Evolutionary conservation across 2,797 vertebrate genomes (phyloP).

Genomic region (Kryptolebias ocellatus): DNA sequence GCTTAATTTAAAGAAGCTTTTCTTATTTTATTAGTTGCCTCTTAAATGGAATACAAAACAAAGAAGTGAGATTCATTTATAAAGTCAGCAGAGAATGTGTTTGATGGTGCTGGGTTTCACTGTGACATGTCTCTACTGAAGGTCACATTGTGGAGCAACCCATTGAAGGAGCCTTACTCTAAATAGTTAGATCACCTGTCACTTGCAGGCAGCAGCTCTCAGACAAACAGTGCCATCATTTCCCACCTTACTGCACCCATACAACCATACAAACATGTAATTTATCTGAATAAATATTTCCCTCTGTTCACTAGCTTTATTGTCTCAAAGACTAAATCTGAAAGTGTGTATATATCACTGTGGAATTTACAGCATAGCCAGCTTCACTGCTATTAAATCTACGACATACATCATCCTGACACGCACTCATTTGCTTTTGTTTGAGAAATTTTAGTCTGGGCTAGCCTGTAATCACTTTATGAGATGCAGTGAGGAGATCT

Average conservation of each 20-base stretch:
- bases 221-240: conserved; percentile 48
- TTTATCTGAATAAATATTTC: not conserved
- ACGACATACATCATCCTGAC: conserved; percentile 42
- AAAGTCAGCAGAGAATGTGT: conserved; percentile 4
- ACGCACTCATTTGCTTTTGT: conserved; percentile 7
- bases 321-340: not conserved
- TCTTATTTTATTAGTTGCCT: not conserved
- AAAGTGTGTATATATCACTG: not conserved
- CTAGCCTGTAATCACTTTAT: not conserved
- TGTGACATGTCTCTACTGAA: conserved; percentile 60
- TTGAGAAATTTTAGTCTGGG: not conserved
- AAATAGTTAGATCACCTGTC: conserved; percentile 79
- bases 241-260: conserved; percentile 10
- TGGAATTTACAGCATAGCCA: conserved; percentile 23
- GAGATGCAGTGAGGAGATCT: not conserved
- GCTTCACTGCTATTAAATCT: conserved; percentile 62
- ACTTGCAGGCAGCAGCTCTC: conserved; percentile 35
- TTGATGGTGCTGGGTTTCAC: conserved; percentile 64
- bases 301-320: not conserved
- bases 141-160: conserved; percentile 71
- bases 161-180: conserved; percentile 73
- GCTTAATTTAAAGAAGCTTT: not conserved
- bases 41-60: not conserved
- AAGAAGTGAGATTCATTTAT: not conserved
- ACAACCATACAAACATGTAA: conserved; percentile 1